Evolutionary conservation across 2,113 vertebrate species (phyloP), one percentile per base, ranked within the genome.

Genomic region (Dendropsophus ebraccatus): DNA sequence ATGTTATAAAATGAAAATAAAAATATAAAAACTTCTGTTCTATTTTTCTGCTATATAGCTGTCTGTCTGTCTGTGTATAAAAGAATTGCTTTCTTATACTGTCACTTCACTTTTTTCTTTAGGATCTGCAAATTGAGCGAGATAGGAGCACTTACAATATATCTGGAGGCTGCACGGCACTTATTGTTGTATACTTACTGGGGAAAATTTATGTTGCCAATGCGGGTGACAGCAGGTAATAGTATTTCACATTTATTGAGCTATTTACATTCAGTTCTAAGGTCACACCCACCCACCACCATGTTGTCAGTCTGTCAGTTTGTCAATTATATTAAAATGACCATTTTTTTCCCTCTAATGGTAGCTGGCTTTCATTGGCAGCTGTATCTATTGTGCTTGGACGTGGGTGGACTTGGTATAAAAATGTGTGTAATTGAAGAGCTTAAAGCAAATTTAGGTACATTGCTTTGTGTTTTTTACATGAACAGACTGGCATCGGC

Each of bases 181-280:
- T 99, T 83, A 90, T 94, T 1, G 97, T 96, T 87, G 90, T 99
- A 9, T 99, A 93, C 93, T 94, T 99, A 69, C 81, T 97, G 65
- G 98, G 97, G 23, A 99, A 99, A 86, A 94, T 99, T 1, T 99
- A 98, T 0, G 96, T 99, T 60, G 96, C 95, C 49, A 99, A 99
- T 0, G 97, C 98, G 58, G 98, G 98, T 2, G 98, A 99, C 84
- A 99, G 98, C 95, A 98, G 97, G 98, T 99, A 87, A 92, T 94
- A 88, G 7, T 0, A 11, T 21, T 1, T 4, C 37, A 23, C 30
- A 12, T 1, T 67, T 50, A 10, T 65, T 12, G 3, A 23, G 19
- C 52, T 56, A 17, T 21, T 25, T 23, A 13, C 16, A 14, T 58
- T 41, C 4, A 49, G 2, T 37, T 13, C 73, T 77, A 62, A 7